phyloP scores from a whole-genome alignment of 2,797 vertebrate species.

The Moxostoma hubbsi region DNA sequence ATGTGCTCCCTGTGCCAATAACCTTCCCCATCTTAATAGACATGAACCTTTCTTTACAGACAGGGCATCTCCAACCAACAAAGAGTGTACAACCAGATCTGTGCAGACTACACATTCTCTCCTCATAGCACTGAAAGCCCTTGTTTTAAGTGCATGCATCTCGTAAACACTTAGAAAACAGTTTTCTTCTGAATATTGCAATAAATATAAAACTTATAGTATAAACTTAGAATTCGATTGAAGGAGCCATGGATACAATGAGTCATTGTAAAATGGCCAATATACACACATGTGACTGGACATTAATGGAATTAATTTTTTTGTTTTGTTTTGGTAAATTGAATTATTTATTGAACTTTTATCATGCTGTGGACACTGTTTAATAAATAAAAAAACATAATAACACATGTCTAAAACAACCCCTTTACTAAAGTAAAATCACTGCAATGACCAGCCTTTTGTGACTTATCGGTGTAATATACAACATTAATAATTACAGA shows the following conservation, averaged over 20 bases:
- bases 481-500: too few relatives aligned
- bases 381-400: too few relatives aligned
- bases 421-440: too few relatives aligned
- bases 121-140: not conserved
- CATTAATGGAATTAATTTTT: not conserved
- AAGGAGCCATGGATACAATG: not conserved
- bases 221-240: not conserved
- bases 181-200: not conserved
- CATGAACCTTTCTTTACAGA: not conserved
- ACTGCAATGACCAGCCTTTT: too few relatives aligned
- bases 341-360: too few relatives aligned
- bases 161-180: not conserved
- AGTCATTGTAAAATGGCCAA: not conserved
- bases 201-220: not conserved
- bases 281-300: too few relatives aligned
- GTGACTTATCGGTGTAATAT: too few relatives aligned
- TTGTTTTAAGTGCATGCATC: not conserved
- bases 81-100: not conserved
- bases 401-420: too few relatives aligned
- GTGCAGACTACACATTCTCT: not conserved
- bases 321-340: too few relatives aligned
- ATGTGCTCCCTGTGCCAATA: conserved; percentile 49
- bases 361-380: too few relatives aligned
- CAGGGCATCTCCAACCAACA: not conserved
- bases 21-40: conserved; percentile 35